Conservation (phyloP, 2,113 vertebrate genomes). For the Engystomops pustulosus region DNA sequence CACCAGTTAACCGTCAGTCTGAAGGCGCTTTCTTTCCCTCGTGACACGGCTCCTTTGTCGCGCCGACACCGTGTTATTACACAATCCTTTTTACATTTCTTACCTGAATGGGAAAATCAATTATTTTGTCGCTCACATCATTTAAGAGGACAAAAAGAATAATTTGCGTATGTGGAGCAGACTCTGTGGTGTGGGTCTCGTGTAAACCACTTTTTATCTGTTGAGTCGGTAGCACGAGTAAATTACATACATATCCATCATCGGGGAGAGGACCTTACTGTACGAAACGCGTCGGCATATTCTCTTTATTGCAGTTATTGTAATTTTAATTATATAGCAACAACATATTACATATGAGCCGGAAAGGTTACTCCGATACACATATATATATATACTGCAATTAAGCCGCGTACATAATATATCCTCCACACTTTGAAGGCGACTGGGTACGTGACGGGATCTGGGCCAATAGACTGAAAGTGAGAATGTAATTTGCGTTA, state of each 20-base stretch:
- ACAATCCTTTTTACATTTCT: neutral
- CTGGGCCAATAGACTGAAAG: slow-evolving; percentile 5
- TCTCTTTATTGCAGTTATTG: slow-evolving; percentile 28
- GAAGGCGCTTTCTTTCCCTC: neutral
- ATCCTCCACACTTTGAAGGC: neutral
- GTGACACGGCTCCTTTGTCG: neutral
- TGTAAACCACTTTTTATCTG: slow-evolving; percentile 8
- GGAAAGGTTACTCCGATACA: slow-evolving; percentile 38
- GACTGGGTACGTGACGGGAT: neutral
- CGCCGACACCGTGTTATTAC: neutral
- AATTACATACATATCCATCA: slow-evolving; percentile 46
- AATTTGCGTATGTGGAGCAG: neutral
- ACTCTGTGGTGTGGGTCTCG: neutral
- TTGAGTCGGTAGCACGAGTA: slow-evolving; percentile 28
- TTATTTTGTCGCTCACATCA: slow-evolving; percentile 19
- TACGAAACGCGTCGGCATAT: slow-evolving; percentile 15
- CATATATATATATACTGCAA: slow-evolving; percentile 22
- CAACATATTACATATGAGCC: slow-evolving; percentile 37
- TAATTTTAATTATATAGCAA: slow-evolving; percentile 38
- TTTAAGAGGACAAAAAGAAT: neutral
- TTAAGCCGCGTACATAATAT: slow-evolving; percentile 57
- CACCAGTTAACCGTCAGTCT: neutral
- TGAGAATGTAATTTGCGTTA: neutral
- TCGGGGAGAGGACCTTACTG: neutral
- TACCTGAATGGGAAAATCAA: neutral